Conservation (phyloP, 64 coral and sea anemone species). For the Montipora foliosa region DNA sequence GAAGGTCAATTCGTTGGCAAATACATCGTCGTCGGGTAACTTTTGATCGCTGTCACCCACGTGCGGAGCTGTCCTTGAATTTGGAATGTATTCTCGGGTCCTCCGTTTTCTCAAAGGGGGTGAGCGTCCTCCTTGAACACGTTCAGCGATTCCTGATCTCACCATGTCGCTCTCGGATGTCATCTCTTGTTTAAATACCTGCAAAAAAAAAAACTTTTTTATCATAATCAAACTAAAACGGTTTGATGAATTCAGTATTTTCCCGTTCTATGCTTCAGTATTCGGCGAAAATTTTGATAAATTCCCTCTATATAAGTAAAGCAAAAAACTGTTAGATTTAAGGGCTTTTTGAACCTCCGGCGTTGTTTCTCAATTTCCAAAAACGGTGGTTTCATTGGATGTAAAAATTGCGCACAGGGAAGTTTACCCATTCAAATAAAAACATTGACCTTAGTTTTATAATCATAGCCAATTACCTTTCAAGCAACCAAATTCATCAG, state of each 20-base stretch:
- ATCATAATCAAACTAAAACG: background rate
- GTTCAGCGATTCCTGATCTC: conserved; percentile 47
- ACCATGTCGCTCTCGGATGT: conserved; percentile 3
- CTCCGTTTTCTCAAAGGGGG: conserved; percentile 76
- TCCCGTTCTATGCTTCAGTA: too few relatives aligned
- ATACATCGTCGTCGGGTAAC: background rate
- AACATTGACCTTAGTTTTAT: too few relatives aligned
- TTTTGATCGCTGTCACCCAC: background rate
- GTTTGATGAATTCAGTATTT: background rate
- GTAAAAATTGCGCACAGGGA: background rate
- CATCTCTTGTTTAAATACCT: conserved; percentile 35
- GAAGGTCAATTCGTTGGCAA: background rate
- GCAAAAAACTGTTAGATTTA: too few relatives aligned
- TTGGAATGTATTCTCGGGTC: conserved; percentile 87
- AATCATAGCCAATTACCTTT: too few relatives aligned
- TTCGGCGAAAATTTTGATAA: too few relatives aligned
- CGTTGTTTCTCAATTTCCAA: too few relatives aligned
- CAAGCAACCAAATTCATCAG: too few relatives aligned
- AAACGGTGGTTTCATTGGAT: too few relatives aligned
- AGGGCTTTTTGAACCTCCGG: too few relatives aligned
- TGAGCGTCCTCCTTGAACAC: conserved; percentile 64
- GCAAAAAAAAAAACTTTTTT: background rate
- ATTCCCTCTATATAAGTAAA: too few relatives aligned
- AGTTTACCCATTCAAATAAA: background rate
- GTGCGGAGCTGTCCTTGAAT: conserved; percentile 23